Evolutionary conservation across 2,888 invertebrate genomes (phyloP).

Genomic region (Drosophila anomelani): DNA sequence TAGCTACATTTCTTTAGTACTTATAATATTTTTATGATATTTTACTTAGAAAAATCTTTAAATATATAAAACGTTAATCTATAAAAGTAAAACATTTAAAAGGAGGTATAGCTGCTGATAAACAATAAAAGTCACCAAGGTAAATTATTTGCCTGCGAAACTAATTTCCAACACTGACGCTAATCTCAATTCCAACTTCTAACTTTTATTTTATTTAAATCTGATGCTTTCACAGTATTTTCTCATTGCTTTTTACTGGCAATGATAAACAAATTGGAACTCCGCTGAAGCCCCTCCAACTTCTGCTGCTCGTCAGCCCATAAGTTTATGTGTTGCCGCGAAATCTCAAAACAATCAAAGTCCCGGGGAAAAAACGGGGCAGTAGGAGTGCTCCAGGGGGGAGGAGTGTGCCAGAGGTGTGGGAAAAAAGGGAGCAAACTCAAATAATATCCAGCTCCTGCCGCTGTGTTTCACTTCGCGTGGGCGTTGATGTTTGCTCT

Average conservation of each 20-base stretch:
- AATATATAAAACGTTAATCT: too few relatives aligned
- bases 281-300: constrained; percentile 10
- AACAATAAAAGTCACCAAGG: constrained; percentile 20
- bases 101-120: neutral
- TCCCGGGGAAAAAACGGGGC: constrained; percentile 52
- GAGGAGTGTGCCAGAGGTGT: neutral
- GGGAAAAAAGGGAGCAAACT: constrained; percentile 54
- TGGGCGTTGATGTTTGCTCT: constrained; percentile 77
- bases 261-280: constrained; percentile 59
- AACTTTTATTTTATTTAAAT: constrained; percentile 77
- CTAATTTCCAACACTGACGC: constrained; percentile 70
- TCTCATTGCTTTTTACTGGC: constrained; percentile 17
- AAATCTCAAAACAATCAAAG: constrained; percentile 78
- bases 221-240: constrained; percentile 48
- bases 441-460: constrained; percentile 67
- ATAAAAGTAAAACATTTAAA: neutral
- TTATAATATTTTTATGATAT: too few relatives aligned
- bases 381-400: neutral
- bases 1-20: too few relatives aligned
- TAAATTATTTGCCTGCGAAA: constrained; percentile 61
- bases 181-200: constrained; percentile 74
- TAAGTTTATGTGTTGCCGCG: constrained; percentile 73
- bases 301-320: constrained; percentile 34
- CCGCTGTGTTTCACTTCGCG: constrained; percentile 54
- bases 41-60: too few relatives aligned